Evolutionary conservation across 2,113 vertebrate genomes (phyloP).

Genomic region (Beaufortia kweichowensis): DNA sequence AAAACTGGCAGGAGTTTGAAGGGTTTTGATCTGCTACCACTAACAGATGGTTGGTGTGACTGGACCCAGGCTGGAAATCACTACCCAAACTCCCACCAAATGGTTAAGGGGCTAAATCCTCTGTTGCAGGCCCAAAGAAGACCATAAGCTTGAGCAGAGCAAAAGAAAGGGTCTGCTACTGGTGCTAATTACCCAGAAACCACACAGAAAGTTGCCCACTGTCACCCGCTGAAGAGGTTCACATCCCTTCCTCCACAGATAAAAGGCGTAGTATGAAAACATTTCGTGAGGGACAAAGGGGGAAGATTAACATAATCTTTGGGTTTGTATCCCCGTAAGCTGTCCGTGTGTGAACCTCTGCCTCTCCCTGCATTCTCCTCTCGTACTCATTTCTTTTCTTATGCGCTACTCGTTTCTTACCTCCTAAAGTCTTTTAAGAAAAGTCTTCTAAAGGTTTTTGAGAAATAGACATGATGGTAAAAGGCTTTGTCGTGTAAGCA

Average conservation of each 20-base stretch:
- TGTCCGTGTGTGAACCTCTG: constrained; percentile 90
- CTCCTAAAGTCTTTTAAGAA: constrained; percentile 87
- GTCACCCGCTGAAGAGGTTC: constrained; percentile 98
- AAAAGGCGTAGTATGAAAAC: constrained; percentile 99
- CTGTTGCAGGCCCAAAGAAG: constrained; percentile 96
- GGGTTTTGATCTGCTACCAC: constrained; percentile 88
- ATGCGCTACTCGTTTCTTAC: constrained; percentile 35
- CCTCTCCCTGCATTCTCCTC: constrained; percentile 63
- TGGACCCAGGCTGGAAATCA: constrained; percentile 77
- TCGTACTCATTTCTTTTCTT: constrained; percentile 48
- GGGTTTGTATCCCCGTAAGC: constrained; percentile 97
- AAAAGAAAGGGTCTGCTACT: constrained; percentile 96
- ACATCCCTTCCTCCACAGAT: constrained; percentile 98
- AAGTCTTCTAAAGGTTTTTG: too few relatives aligned
- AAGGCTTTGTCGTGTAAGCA: constrained; percentile 86
- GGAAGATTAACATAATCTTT: constrained; percentile 99
- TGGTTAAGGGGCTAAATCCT: constrained; percentile 88
- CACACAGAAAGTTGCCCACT: constrained; percentile 99
- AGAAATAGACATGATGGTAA: constrained; percentile 85
- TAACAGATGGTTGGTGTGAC: constrained; percentile 96
- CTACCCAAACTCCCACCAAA: constrained; percentile 84
- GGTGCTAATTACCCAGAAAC: constrained; percentile 99
- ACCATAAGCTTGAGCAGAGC: constrained; percentile 98
- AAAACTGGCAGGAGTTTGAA: constrained; percentile 72
- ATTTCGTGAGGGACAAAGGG: constrained; percentile 96